A percentile compares a stretch with the other conserved stretches of the same genome.
Conservation (phyloP, 2,113 vertebrate species). For the Gasterosteus nipponicus region DNA sequence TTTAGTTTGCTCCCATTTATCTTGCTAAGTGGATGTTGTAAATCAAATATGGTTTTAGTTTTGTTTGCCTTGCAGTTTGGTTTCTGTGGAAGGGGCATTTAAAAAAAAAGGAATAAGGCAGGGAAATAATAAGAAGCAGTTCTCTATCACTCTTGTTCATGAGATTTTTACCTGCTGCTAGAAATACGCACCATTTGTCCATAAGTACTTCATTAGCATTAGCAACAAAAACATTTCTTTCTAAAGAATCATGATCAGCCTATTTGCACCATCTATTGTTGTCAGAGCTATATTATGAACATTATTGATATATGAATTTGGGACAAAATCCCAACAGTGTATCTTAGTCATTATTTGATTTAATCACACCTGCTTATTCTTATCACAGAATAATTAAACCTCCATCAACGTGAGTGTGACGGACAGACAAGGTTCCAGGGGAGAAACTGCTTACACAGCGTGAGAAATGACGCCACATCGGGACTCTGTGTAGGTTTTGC, state of each 20-base stretch:
- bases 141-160: neutral
- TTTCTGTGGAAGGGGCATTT: neutral
- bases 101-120: neutral
- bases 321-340: neutral
- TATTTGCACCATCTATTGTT: neutral
- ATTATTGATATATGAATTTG: neutral
- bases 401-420: constrained; percentile 17
- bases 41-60: constrained; percentile 6
- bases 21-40: constrained; percentile 10
- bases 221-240: neutral
- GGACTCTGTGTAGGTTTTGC: constrained; percentile 10
- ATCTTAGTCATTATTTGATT: constrained; percentile 37
- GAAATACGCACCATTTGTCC: neutral
- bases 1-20: constrained; percentile 32
- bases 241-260: neutral
- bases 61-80: constrained; percentile 17
- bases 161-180: neutral
- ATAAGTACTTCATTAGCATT: too few species aligned
- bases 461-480: neutral
- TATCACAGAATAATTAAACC: constrained; percentile 30
- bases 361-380: constrained; percentile 34
- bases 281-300: neutral
- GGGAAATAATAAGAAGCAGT: neutral
- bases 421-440: neutral
- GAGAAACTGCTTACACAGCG: constrained; percentile 20